These are phyloP conservation scores for Aplocera efformata DNA, from an alignment of 2,888 invertebrate species.

Conservation along the genomic window DNA sequence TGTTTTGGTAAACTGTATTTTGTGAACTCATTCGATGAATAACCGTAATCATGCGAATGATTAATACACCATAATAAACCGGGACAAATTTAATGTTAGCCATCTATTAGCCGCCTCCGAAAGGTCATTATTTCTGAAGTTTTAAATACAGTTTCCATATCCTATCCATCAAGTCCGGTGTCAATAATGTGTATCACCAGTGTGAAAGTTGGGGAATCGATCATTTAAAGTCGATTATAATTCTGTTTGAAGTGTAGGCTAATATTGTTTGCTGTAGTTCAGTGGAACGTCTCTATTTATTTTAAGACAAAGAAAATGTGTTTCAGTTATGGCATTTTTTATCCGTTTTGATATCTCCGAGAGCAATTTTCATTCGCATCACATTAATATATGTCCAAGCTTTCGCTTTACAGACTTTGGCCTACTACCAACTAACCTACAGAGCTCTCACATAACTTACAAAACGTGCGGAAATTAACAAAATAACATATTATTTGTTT, in stretches of 20 bases:
- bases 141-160: slow-evolving; percentile 48
- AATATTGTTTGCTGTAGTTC: slow-evolving; percentile 10
- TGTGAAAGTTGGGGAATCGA: slow-evolving; percentile 57
- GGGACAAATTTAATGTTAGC: slow-evolving; percentile 30
- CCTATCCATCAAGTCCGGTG: slow-evolving; percentile 65
- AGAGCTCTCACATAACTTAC: too few species aligned
- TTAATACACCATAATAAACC: slow-evolving; percentile 17
- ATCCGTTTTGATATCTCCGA: too few species aligned
- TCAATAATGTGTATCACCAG: slow-evolving; percentile 53
- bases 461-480: too few species aligned
- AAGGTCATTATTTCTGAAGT: slow-evolving; percentile 46
- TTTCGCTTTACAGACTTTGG: too few species aligned
- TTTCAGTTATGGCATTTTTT: too few species aligned
- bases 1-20: too few species aligned
- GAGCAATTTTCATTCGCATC: too few species aligned
- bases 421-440: too few species aligned
- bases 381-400: too few species aligned
- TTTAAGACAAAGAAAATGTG: too few species aligned
- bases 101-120: slow-evolving; percentile 35
- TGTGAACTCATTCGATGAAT: neutral
- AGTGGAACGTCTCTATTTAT: too few species aligned
- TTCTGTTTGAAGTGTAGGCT: slow-evolving; percentile 31
- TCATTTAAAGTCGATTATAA: slow-evolving; percentile 62
- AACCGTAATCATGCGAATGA: slow-evolving; percentile 10
- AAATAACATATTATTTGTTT: too few species aligned